Conservation (phyloP, 2,113 vertebrate species). For the Paracanthobrama guichenoti region DNA sequence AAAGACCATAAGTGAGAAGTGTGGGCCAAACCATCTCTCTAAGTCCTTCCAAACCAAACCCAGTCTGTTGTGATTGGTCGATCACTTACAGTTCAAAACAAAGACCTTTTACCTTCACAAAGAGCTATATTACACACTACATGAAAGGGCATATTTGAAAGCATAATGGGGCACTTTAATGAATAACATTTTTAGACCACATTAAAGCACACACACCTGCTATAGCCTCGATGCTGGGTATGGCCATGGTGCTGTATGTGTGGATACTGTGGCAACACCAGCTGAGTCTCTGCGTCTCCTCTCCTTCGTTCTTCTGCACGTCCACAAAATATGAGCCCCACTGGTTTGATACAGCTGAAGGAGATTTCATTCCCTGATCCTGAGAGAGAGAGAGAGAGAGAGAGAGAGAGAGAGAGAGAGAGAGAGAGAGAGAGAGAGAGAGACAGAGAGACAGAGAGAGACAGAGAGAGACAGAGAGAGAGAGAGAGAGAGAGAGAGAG, state of each 20-base stretch:
- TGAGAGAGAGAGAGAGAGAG: conserved; percentile 60
- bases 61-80: too few relatives aligned
- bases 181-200: background rate
- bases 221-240: conserved; percentile 91
- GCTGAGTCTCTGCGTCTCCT: conserved; percentile 76
- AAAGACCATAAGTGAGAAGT: too few relatives aligned
- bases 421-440: background rate
- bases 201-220: conserved; percentile 77
- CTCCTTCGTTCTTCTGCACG: conserved; percentile 71
- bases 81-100: too few relatives aligned
- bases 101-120: too few relatives aligned
- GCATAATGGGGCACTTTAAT: too few relatives aligned
- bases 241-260: conserved; percentile 90
- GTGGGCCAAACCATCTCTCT: too few relatives aligned
- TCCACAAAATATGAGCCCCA: conserved; percentile 96
- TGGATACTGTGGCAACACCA: conserved; percentile 91
- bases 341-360: conserved; percentile 81
- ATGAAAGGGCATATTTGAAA: too few relatives aligned
- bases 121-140: too few relatives aligned
- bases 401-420: conserved; percentile 3
- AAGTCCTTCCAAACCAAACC: too few relatives aligned
- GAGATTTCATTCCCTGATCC: conserved; percentile 79
- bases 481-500: background rate
- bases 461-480: background rate
- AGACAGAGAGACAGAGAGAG: too few relatives aligned